A percentile compares a stretch with the other conserved stretches of the same genome.
These are phyloP conservation scores for Serrognathus titanus DNA, from an alignment of 2,888 invertebrate species.

Conservation along the genomic window DNA sequence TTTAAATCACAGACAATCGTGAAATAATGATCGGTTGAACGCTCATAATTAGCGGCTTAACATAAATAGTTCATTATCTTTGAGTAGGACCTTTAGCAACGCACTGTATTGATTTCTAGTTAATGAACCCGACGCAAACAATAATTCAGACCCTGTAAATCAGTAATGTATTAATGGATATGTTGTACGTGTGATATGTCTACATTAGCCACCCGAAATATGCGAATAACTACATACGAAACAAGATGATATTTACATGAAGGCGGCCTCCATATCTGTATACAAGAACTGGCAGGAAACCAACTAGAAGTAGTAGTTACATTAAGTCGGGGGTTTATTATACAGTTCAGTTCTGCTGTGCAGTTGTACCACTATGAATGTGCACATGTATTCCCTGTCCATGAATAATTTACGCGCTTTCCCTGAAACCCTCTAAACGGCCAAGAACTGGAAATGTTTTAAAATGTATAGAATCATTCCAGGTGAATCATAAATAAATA, in stretches of 20 bases:
- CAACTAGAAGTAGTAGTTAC: constrained; percentile 15
- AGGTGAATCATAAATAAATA: constrained; percentile 16
- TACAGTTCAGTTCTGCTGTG: constrained; percentile 14
- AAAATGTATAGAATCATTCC: constrained; percentile 19
- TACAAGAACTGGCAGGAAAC: constrained; percentile 6
- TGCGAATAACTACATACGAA: neutral
- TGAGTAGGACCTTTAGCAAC: too few species aligned
- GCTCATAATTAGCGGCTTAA: too few species aligned
- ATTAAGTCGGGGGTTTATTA: constrained; percentile 21
- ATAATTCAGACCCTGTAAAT: too few species aligned
- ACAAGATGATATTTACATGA: constrained; percentile 12
- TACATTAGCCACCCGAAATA: too few species aligned
- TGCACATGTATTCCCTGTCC: constrained; percentile 20
- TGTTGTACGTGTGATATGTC: too few species aligned
- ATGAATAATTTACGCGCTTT: constrained; percentile 20
- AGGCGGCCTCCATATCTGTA: constrained; percentile 10
- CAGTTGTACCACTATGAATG: constrained; percentile 14
- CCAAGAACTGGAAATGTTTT: constrained; percentile 15
- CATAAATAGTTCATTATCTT: too few species aligned
- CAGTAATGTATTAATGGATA: too few species aligned
- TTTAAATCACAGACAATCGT: too few species aligned
- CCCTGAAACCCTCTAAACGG: constrained; percentile 7
- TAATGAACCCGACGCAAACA: too few species aligned
- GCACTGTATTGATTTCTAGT: too few species aligned
- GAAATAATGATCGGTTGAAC: too few species aligned